Evolutionary conservation across 2,797 vertebrate genomes (phyloP).

Genomic region (Hirundo rustica): DNA sequence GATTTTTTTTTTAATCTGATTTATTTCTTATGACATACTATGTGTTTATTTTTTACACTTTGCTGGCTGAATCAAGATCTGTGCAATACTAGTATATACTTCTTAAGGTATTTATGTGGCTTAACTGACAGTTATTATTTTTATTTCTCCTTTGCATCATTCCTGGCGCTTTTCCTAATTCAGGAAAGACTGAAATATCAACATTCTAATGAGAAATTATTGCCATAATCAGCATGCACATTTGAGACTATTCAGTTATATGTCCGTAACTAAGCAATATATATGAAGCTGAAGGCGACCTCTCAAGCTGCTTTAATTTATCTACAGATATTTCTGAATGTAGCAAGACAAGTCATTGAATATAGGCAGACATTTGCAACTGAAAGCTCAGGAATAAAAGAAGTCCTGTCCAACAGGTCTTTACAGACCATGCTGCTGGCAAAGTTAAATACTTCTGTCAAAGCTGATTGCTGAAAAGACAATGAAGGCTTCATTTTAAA

Average conservation of each 20-base stretch:
- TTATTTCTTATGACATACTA: neutral
- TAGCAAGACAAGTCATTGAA: neutral
- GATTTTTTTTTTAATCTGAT: constrained; percentile 18
- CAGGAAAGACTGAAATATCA: neutral
- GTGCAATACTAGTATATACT: neutral
- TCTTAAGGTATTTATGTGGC: neutral
- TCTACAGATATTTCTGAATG: neutral
- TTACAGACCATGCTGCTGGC: neutral
- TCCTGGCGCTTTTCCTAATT: neutral
- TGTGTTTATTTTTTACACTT: neutral
- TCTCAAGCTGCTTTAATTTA: neutral
- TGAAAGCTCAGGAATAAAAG: neutral
- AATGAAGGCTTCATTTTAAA: neutral
- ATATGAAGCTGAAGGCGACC: neutral
- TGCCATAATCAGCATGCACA: neutral
- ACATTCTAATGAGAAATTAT: neutral
- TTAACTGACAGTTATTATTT: neutral
- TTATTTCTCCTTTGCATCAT: neutral
- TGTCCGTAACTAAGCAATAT: neutral
- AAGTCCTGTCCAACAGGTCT: neutral
- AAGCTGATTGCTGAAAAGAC: neutral
- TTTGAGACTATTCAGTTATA: neutral
- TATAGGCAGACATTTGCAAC: neutral
- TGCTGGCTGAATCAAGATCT: neutral
- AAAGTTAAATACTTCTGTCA: neutral